Percentiles rank a stretch among this genome's conserved stretches.
Conservation (phyloP, 2,113 vertebrate species). For the Pelecanus crispus region DNA sequence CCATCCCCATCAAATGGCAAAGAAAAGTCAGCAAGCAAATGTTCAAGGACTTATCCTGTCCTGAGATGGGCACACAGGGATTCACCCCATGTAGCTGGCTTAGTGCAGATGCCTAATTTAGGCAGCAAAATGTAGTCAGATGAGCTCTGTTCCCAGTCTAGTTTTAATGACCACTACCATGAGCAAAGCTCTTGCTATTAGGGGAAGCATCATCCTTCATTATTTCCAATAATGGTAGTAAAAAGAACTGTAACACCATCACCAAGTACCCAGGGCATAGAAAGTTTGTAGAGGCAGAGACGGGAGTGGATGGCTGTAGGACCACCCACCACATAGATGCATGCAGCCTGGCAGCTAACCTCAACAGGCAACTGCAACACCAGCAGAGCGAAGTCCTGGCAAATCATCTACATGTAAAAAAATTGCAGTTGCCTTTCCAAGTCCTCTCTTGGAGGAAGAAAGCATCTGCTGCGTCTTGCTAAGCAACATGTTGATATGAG, state of each 20-base stretch:
- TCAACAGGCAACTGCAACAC: conserved; percentile 7
- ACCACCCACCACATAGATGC: background rate
- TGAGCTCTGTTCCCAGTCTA: background rate
- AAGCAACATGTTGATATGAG: background rate
- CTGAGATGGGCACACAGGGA: background rate
- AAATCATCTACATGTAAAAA: background rate
- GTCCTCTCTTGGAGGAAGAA: background rate
- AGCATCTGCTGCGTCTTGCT: background rate
- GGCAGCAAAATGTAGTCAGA: background rate
- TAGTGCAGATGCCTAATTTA: background rate
- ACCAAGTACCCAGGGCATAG: background rate
- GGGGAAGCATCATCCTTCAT: background rate
- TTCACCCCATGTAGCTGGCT: background rate
- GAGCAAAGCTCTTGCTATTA: background rate
- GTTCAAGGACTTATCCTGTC: background rate
- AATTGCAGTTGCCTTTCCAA: background rate
- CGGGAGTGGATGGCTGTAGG: accelerated
- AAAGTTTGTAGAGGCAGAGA: background rate
- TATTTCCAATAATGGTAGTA: background rate
- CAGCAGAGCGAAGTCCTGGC: background rate
- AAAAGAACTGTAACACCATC: background rate
- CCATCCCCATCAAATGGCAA: background rate
- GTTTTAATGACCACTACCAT: background rate
- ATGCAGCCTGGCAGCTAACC: background rate
- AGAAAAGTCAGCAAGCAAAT: background rate